Conservation (phyloP, 2,888 invertebrate species). For the Cantharis flavilabris region DNA sequence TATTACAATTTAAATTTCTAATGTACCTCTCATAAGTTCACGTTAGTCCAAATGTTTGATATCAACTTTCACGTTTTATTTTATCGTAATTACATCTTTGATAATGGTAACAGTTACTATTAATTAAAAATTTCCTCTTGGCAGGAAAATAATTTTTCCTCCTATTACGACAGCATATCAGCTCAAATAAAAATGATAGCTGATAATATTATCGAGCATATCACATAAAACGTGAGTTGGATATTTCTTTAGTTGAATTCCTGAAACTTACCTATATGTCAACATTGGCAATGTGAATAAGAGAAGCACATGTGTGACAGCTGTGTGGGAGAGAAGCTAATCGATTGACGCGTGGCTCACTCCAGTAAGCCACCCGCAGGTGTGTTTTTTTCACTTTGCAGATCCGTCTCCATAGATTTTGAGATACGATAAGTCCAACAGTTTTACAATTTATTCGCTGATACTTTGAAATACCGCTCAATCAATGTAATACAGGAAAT, state of each 20-base stretch:
- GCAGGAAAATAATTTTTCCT: neutral
- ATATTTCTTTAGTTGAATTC: conserved; percentile 12
- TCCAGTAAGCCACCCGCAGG: conserved; percentile 43
- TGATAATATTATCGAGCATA: neutral
- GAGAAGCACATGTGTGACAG: conserved; percentile 42
- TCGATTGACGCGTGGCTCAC: conserved; percentile 49
- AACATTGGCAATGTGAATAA: conserved; percentile 34
- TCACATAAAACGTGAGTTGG: neutral
- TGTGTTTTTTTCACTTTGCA: conserved; percentile 31
- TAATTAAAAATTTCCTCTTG: neutral
- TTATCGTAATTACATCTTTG: neutral
- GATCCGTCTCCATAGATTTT: conserved; percentile 16
- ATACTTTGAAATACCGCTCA: neutral
- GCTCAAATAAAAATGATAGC: neutral
- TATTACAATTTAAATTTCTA: neutral
- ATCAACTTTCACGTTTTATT: neutral
- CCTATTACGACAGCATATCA: neutral
- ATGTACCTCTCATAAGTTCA: neutral
- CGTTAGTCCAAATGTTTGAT: neutral
- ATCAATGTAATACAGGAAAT: neutral
- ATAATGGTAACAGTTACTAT: neutral
- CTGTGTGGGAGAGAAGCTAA: conserved; percentile 42
- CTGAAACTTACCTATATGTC: conserved; percentile 22
- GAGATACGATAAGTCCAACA: neutral
- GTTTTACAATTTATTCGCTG: neutral